Base-by-base conservation (phyloP, 2,888 invertebrate genomes). In the Apotomis capreana region DNA sequence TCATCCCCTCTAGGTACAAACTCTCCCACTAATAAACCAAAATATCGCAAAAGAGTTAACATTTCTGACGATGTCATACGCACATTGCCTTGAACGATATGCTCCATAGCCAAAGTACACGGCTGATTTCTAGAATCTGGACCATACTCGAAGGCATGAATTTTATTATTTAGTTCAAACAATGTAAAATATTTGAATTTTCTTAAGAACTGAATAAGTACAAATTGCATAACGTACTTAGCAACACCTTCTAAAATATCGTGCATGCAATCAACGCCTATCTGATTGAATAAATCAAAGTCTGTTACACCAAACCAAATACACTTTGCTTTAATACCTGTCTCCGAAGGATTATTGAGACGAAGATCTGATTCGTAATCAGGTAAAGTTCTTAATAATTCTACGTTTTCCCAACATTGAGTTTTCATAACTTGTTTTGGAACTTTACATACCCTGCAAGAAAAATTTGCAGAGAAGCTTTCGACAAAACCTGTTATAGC, bases 401-500 rank as follows among this genome's bases (percentile, higher is more conserved):
- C 3, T 13, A 12, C 37, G 10, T 75, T 60, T 75, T 76, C 76
- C 10, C 54, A 51, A 4, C 54, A 54, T 49, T 65, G 49, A 26
- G 55, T 26, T 71, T 68, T 62, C 36, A 71, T 62, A 26, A 61
- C 9, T 5, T 73, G 40, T 60, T 78, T 78, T 12, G 40, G 12
- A 5, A 70, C 73, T 37, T 59, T 73, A 59, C 78, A 76, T 9
- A 76, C 57, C 60, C 78, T 69, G 40, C 76, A 76, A 3, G 74
- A 59, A 51, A 51, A 62, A 55, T 78, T 76, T 2, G 74, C 73
- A 1, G 75, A 74, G 70, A 78, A 78, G 54, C 75, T 74, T 68
- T 78, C 78, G 9, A 69, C 13, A 69, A 77, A 76, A 3, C 77
- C 78, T 8, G 36, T 46, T 0, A 77, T 74, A 0, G 72, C 65